Evolutionary conservation across 1,140 invertebrate genomes (phyloP).

Genomic region (Zaprionus africanus): DNA sequence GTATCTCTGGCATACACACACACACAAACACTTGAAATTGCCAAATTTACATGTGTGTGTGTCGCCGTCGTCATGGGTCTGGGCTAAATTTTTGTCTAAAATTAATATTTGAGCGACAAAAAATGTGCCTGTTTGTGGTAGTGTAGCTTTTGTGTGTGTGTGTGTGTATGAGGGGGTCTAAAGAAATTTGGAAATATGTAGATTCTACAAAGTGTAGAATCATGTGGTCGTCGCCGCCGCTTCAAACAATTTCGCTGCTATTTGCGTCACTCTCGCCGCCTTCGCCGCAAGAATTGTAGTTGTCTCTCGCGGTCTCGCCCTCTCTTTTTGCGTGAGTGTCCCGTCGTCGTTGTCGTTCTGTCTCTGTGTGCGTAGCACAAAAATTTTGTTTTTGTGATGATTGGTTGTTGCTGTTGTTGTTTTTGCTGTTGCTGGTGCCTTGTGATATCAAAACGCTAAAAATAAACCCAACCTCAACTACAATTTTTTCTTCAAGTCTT

Average conservation of each 20-base stretch:
- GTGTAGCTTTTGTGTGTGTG: constrained; percentile 32
- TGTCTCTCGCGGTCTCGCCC: constrained; percentile 15
- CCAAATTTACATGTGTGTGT: constrained; percentile 45
- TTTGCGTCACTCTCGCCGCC: constrained; percentile 68
- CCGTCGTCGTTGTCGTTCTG: neutral
- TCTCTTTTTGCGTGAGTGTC: constrained; percentile 21
- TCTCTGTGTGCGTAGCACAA: constrained; percentile 53
- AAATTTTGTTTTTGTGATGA: constrained; percentile 37
- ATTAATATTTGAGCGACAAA: constrained; percentile 81
- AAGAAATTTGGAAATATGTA: constrained; percentile 73
- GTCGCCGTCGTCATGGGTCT: constrained; percentile 41
- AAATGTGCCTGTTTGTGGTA: constrained; percentile 42
- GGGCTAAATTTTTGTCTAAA: constrained; percentile 71
- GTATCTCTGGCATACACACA: neutral
- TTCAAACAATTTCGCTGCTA: constrained; percentile 61
- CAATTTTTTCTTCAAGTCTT: constrained; percentile 42
- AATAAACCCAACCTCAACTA: constrained; percentile 68
- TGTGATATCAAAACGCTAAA: constrained; percentile 79
- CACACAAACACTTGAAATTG: constrained; percentile 22
- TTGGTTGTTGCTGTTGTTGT: constrained; percentile 26
- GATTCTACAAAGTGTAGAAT: constrained; percentile 58
- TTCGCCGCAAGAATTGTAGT: constrained; percentile 45
- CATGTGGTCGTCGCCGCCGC: constrained; percentile 63
- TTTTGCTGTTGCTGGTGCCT: constrained; percentile 50
- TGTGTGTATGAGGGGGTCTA: constrained; percentile 31